Conservation (phyloP, 2,888 invertebrate species). For the Gibbula magus region DNA sequence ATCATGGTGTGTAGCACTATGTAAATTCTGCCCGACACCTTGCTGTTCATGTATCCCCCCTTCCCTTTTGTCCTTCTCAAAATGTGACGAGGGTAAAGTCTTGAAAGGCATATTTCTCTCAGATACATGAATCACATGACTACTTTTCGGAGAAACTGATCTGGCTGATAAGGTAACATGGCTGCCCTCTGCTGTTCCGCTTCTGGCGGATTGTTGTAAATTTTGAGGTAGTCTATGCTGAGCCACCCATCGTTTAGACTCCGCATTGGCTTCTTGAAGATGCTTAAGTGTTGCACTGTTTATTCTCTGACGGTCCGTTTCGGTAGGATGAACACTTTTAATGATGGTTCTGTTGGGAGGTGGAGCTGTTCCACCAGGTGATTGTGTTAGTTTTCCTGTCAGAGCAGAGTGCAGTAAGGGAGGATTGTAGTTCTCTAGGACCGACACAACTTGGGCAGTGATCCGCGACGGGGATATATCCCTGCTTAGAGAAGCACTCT, state of each 20-base stretch:
- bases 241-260: neutral
- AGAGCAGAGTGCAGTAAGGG: slow-evolving; percentile 26
- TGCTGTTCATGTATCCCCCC: too few relatives aligned
- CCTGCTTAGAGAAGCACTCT: slow-evolving; percentile 43
- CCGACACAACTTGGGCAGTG: slow-evolving; percentile 44
- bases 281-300: neutral
- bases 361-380: neutral
- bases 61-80: too few relatives aligned
- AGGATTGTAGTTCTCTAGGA: slow-evolving; percentile 28
- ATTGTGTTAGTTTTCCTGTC: slow-evolving; percentile 23
- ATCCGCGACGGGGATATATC: slow-evolving; percentile 46
- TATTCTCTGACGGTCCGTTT: neutral
- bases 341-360: neutral
- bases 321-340: neutral
- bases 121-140: neutral
- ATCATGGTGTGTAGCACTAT: neutral
- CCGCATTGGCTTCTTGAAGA: neutral
- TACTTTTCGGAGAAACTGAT: neutral
- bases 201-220: neutral
- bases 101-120: too few relatives aligned
- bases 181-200: neutral
- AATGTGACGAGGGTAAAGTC: too few relatives aligned
- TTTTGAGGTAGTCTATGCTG: neutral
- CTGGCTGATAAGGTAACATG: neutral
- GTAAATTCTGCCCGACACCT: too few relatives aligned